Evolutionary conservation across 1,140 invertebrate species (phyloP).

Genomic region (Sycophila sp.): DNA sequence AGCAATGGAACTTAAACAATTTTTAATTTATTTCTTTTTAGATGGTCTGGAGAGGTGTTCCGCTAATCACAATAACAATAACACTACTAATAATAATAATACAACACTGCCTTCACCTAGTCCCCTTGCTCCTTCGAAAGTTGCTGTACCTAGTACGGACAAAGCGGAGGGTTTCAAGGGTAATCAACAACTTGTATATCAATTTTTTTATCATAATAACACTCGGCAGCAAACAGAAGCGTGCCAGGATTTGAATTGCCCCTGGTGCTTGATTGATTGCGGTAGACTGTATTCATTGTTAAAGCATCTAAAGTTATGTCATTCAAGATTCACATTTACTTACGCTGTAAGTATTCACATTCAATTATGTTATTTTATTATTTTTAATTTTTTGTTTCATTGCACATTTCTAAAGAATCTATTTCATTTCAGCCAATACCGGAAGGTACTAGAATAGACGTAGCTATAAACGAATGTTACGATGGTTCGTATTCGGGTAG

Average conservation of each 20-base stretch:
- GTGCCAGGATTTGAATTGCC: slow-evolving; percentile 90
- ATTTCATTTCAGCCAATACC: slow-evolving; percentile 74
- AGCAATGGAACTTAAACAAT: not conserved
- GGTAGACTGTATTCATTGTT: slow-evolving; percentile 86
- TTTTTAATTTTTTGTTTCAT: not conserved
- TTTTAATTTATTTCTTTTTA: slow-evolving; percentile 42
- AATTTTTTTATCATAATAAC: slow-evolving; percentile 96
- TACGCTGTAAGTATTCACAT: slow-evolving; percentile 77
- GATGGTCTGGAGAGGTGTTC: slow-evolving; percentile 58
- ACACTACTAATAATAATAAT: slow-evolving; percentile 59
- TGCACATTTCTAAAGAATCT: slow-evolving; percentile 6
- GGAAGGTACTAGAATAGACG: slow-evolving; percentile 90
- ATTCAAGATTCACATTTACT: slow-evolving; percentile 92
- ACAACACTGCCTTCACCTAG: slow-evolving; percentile 57
- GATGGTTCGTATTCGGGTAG: slow-evolving; percentile 96
- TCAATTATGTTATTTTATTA: slow-evolving; percentile 10
- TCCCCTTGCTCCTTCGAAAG: slow-evolving; percentile 56
- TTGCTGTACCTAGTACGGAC: slow-evolving; percentile 48
- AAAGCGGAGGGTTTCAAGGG: slow-evolving; percentile 57
- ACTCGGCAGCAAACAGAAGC: slow-evolving; percentile 94
- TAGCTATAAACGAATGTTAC: slow-evolving; percentile 93
- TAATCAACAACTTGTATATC: slow-evolving; percentile 85
- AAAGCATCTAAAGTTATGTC: slow-evolving; percentile 93
- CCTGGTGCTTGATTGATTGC: slow-evolving; percentile 94
- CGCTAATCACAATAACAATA: slow-evolving; percentile 54